Base-by-base conservation (phyloP, 1,140 invertebrate genomes). In the Zaprionus camerounensis region DNA sequence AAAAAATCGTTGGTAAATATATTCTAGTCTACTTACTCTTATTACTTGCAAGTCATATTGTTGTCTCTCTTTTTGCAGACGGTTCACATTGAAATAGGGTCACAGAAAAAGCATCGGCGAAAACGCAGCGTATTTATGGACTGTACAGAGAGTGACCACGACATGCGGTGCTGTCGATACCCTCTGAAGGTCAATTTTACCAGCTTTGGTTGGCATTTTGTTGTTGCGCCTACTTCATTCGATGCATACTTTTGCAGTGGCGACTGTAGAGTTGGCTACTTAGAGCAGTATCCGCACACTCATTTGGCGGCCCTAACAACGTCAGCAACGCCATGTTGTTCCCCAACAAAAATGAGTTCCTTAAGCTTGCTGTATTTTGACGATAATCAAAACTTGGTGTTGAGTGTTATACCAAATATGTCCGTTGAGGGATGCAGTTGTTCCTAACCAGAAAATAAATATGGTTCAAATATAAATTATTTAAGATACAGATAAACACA, bases 151-250 rank as follows among this genome's bases (percentile, higher is more conserved):
- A 90, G 71, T 44, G 88, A 91, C 58, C 95, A 96, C 66, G 97
- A 98, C 84, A 94, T 95, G 5, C 94, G 97, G 24, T 98, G 98
- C 93, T 98, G 98, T 92, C 95, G 97, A 15, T 98, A 98, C 92
- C 97, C 97, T 1, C 94, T 99, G 17, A 97, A 97, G 12, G 98
- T 99, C 13, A 97, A 99, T 93, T 99, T 99, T 93, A 97, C 96
- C 80, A 97, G 98, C 76, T 98, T 99, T 88, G 98, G 98, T 12
- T 99, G 98, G 98, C 98, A 99, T 86, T 99, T 98, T 97, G 98
- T 99, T 82, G 98, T 99, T 38, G 98, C 98, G 0, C 99, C 99
- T 0, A 97, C 97, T 82, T 95, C 96, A 77, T 99, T 99, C 93
- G 96, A 99, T 87, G 98, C 99, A 17, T 98, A 98, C 94, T 99